phyloP scores from a whole-genome alignment of 2,888 invertebrate genomes.

The Oligia strigilis region DNA sequence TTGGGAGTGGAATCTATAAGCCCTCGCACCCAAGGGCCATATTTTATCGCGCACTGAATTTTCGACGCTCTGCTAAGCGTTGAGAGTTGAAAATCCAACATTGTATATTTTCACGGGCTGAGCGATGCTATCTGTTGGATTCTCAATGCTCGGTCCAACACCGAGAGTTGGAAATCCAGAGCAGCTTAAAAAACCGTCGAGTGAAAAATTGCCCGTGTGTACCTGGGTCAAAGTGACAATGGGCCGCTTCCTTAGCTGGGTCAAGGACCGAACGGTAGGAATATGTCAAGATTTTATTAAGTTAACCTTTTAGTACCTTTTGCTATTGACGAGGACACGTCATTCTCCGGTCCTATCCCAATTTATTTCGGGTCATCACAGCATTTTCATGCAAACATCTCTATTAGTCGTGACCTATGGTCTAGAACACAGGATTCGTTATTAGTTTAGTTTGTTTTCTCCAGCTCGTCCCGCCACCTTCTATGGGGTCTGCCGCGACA shows the following conservation, averaged over 20 bases:
- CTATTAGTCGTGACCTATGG: not conserved
- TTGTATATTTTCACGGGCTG: too few relatives aligned
- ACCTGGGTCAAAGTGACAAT: constrained; percentile 1
- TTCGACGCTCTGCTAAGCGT: not conserved
- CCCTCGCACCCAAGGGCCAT: not conserved
- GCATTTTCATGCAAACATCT: not conserved
- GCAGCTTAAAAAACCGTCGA: not conserved
- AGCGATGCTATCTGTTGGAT: not conserved
- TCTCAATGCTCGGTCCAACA: not conserved
- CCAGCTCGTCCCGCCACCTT: too few relatives aligned
- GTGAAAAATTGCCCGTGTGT: not conserved
- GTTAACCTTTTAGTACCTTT: not conserved
- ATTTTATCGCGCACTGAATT: not conserved
- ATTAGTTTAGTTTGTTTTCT: not conserved
- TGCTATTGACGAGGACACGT: not conserved
- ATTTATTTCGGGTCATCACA: not conserved
- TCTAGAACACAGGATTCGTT: not conserved
- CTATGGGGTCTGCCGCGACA: too few relatives aligned
- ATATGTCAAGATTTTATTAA: not conserved
- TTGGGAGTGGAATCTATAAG: constrained; percentile 2
- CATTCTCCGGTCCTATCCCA: not conserved
- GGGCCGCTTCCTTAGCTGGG: not conserved
- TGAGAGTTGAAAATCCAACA: not conserved
- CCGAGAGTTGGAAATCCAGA: not conserved
- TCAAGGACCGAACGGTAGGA: not conserved